phyloP scores from a whole-genome alignment of 2,888 invertebrate species.

The Caenorhabditis virilis region DNA sequence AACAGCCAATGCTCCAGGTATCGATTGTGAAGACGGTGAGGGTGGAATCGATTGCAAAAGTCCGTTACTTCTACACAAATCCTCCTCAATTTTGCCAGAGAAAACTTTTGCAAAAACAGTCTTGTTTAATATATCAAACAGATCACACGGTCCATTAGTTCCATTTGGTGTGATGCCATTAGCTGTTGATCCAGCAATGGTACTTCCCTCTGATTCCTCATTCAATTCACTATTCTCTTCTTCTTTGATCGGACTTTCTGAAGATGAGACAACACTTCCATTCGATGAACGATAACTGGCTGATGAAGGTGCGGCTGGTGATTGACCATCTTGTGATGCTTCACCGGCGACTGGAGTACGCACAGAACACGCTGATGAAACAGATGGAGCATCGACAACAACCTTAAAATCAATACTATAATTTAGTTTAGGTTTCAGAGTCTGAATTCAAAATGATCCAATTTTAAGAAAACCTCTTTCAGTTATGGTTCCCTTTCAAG shows the following conservation, averaged over 20 bases:
- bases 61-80: neutral
- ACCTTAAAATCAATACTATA: constrained; percentile 31
- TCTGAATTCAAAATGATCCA: too few relatives aligned
- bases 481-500: too few relatives aligned
- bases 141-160: constrained; percentile 1
- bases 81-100: neutral
- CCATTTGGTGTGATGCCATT: neutral
- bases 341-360: constrained; percentile 30
- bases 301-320: constrained; percentile 46
- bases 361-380: constrained; percentile 7
- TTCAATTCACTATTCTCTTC: constrained; percentile 16
- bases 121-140: constrained; percentile 33
- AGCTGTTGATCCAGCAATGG: neutral
- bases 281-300: constrained; percentile 41
- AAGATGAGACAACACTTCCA: constrained; percentile 29
- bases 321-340: constrained; percentile 44
- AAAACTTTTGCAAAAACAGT: constrained; percentile 7
- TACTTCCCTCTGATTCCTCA: constrained; percentile 8
- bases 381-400: constrained; percentile 18
- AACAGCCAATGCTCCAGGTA: constrained; percentile 66
- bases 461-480: too few relatives aligned
- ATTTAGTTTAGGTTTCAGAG: too few relatives aligned
- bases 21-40: constrained; percentile 20
- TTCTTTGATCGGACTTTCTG: constrained; percentile 29
- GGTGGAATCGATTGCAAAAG: constrained; percentile 4